Percentiles rank a stretch among this genome's conserved stretches.
Conservation (phyloP, 2,113 vertebrate species). For the Saguinus midas region DNA sequence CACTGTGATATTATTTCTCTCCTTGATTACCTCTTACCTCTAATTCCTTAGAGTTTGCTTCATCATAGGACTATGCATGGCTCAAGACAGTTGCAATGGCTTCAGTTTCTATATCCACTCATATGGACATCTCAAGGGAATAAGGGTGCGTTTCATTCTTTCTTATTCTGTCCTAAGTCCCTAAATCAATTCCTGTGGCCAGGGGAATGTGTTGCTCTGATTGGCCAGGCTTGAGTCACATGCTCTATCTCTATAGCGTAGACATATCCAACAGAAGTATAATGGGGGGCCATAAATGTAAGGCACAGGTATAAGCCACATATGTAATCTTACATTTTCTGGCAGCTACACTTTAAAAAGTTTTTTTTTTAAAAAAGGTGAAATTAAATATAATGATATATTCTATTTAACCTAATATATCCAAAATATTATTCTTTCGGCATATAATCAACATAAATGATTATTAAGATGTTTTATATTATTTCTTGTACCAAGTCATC, state of each 20-base stretch:
- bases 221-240: background rate
- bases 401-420: background rate
- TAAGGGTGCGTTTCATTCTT: background rate
- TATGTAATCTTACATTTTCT: background rate
- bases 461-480: background rate
- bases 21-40: background rate
- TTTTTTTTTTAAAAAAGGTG: background rate
- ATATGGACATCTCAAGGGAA: background rate
- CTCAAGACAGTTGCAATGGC: background rate
- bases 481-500: background rate
- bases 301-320: background rate
- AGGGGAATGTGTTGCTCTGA: background rate
- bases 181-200: background rate
- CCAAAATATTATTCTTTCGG: slow-evolving; percentile 10
- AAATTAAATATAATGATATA: background rate
- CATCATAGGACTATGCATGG: background rate
- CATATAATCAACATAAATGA: background rate
- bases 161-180: background rate
- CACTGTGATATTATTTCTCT: background rate
- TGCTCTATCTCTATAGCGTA: background rate
- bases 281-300: background rate
- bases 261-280: background rate
- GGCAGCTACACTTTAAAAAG: background rate
- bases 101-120: background rate
- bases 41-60: background rate